Base-by-base conservation (phyloP, 2,888 invertebrate species). In the Anodontia alba region DNA sequence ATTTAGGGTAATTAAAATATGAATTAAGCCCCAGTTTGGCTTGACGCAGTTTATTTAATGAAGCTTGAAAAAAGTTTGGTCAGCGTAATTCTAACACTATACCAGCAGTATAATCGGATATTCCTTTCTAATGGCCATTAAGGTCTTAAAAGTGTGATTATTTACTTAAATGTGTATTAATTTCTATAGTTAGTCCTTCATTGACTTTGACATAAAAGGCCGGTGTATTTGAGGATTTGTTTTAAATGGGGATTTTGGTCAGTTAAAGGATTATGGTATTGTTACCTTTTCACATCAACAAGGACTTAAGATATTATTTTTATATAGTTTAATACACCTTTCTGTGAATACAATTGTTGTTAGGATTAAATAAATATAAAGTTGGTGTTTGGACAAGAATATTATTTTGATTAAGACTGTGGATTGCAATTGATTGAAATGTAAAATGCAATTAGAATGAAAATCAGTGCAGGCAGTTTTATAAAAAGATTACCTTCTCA, bases 91-190 rank as follows among this genome's bases (percentile, higher is more conserved):
- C 36, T 51, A 46, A 51, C 71, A 71, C 36, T n/a, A 31, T 51
- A 7, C 31, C 12, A 71, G n/a, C 29, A 46, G 38, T 49, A 67
- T 73, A 77, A 76, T 62, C 74, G n/a, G 42, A 42, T 75, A 78
- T 66, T 68, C 70, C 62, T 72, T 80, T 76, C 80, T 79, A 83
- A 83, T 79, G 54, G 82, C 76, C 82, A 83, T 83, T 83, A 82
- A 79, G 67, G 51, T 79, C 69, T 73, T 74, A 83, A 51, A 83
- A 38, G 82, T 79, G 82, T 83, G 82, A 83, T 76, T 76, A 75
- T 67, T 71, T 46, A 36, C 31, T 62, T 74, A 38, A 36, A 42
- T 33, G 46, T 43, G 67, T 66, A 43, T 54, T 57, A 62, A 62
- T 62, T 62, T 62, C 7, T 33, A 29, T 62, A 62, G 17, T 29